Evolutionary conservation across 2,113 vertebrate genomes (phyloP).

Genomic region (Pardalotus punctatus): DNA sequence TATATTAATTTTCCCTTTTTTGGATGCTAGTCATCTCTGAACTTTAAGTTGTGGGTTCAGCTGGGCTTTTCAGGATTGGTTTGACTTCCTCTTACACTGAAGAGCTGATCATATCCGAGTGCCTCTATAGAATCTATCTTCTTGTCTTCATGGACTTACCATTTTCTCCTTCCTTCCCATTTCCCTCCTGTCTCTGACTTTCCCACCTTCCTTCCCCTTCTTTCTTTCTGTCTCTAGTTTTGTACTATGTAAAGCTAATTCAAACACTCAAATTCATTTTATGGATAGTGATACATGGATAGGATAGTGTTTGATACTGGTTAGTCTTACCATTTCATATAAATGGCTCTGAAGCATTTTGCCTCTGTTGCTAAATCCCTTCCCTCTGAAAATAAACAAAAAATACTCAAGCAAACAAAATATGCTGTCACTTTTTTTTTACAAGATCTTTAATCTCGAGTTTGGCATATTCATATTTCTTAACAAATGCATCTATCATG

Average conservation of each 20-base stretch:
- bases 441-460: neutral
- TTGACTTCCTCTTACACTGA: neutral
- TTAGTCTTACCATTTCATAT: neutral
- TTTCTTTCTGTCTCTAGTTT: neutral
- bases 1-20: neutral
- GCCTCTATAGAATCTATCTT: neutral
- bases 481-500: neutral
- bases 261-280: neutral
- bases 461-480: neutral
- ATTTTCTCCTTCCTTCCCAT: neutral
- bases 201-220: neutral
- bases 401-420: neutral
- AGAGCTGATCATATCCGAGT: neutral
- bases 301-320: neutral
- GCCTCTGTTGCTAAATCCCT: neutral
- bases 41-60: neutral
- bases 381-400: neutral
- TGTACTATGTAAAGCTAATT: neutral
- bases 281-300: too few relatives aligned
- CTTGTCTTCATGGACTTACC: neutral
- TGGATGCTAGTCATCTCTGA: neutral
- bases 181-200: neutral
- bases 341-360: neutral
- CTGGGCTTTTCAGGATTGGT: neutral
- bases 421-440: neutral